These are phyloP conservation scores for Molorchus minor DNA, from an alignment of 2,888 invertebrate genomes.

Conservation along the genomic window DNA sequence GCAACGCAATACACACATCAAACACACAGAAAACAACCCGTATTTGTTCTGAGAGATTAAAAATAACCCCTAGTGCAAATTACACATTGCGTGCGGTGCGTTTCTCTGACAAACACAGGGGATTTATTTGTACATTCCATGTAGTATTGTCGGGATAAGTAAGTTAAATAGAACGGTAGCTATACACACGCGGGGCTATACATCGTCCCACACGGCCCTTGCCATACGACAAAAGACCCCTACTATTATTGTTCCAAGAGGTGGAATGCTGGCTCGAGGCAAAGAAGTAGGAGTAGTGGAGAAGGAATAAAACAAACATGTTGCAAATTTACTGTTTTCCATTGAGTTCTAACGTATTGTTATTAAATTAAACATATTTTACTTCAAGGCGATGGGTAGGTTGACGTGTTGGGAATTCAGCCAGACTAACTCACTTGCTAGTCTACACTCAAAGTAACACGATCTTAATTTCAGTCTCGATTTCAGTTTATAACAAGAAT, in stretches of 20 bases:
- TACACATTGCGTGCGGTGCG: slow-evolving; percentile 24
- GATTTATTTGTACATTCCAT: slow-evolving; percentile 16
- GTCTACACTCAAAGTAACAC: too few relatives aligned
- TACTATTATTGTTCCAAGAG: not conserved
- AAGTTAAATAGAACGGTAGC: slow-evolving; percentile 16
- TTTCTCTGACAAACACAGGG: slow-evolving; percentile 21
- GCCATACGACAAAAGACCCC: slow-evolving; percentile 8
- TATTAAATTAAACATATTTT: too few relatives aligned
- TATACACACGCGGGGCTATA: slow-evolving; percentile 9
- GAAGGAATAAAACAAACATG: not conserved
- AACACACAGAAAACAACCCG: slow-evolving; percentile 22
- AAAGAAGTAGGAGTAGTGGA: not conserved
- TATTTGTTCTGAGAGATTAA: slow-evolving; percentile 24
- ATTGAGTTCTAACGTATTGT: too few relatives aligned
- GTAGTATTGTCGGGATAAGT: slow-evolving; percentile 12
- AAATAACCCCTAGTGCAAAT: slow-evolving; percentile 27
- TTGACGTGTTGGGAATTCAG: too few relatives aligned
- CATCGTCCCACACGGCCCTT: slow-evolving; percentile 7
- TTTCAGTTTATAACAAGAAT: too few relatives aligned
- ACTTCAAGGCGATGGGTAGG: too few relatives aligned
- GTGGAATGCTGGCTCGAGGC: not conserved
- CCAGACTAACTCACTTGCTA: too few relatives aligned
- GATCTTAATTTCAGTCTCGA: too few relatives aligned
- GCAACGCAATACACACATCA: slow-evolving; percentile 23
- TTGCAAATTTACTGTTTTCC: too few relatives aligned